Evolutionary conservation across 2,888 invertebrate genomes (phyloP).

Genomic region (Chironomus riparius): DNA sequence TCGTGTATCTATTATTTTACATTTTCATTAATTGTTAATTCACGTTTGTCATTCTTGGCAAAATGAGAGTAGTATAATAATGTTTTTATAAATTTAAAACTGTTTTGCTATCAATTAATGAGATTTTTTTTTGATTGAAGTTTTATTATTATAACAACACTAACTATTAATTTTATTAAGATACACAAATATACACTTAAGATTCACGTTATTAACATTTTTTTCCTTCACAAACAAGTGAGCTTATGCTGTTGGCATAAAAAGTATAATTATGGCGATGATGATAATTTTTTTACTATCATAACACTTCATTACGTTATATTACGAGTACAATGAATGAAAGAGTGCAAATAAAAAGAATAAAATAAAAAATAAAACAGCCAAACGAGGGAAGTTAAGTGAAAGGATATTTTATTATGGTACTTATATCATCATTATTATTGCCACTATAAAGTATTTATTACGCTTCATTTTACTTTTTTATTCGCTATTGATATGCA

Average conservation of each 20-base stretch:
- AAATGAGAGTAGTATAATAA: no score
- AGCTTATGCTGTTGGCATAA: not conserved
- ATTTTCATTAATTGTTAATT: no score
- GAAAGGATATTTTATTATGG: not conserved
- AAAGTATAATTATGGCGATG: slow-evolving; percentile 8
- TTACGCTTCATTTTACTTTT: not conserved
- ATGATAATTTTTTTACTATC: slow-evolving; percentile 23
- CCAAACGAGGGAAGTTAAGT: no score
- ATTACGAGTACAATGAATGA: not conserved
- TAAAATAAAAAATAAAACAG: no score
- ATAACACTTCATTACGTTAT: slow-evolving; percentile 25
- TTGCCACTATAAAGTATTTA: not conserved
- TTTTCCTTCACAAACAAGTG: not conserved
- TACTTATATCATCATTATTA: not conserved
- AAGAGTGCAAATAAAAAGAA: no score
- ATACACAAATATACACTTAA: not conserved
- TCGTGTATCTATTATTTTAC: no score
- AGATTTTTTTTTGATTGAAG: no score
- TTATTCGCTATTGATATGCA: not conserved
- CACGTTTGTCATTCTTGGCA: no score
- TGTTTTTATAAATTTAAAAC: no score
- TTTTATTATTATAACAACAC: no score
- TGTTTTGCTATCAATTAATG: no score
- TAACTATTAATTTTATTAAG: not conserved
- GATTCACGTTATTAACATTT: not conserved